Percentiles rank a stretch among this genome's conserved stretches.
Conservation (phyloP, 2,113 vertebrate genomes). For the Mirza zaza region DNA sequence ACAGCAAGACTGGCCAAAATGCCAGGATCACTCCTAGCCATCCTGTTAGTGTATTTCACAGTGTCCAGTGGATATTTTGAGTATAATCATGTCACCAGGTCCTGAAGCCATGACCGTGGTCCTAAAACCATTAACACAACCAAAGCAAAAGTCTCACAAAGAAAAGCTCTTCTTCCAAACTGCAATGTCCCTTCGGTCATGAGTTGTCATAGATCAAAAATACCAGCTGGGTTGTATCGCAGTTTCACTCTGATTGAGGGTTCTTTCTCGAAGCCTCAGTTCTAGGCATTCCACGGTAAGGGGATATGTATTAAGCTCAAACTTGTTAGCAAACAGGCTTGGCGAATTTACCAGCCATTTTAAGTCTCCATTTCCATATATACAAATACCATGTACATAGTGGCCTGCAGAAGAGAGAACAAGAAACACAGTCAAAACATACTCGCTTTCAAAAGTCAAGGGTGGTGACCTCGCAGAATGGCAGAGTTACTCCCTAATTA, state of each 20-base stretch:
- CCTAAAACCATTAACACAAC: background rate
- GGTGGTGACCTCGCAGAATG: background rate
- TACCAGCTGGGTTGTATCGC: constrained; percentile 83
- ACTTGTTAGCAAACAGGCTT: constrained; percentile 87
- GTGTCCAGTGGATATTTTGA: background rate
- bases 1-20: background rate
- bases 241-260: constrained; percentile 83
- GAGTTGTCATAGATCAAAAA: constrained; percentile 74
- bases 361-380: constrained; percentile 86
- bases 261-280: constrained; percentile 82
- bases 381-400: constrained; percentile 84
- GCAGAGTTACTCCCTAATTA: too few species aligned
- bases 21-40: background rate
- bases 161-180: background rate
- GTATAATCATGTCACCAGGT: background rate
- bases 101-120: background rate
- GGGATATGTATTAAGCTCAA: constrained; percentile 84
- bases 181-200: background rate
- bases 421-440: background rate
- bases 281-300: constrained; percentile 87
- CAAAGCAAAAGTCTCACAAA: background rate
- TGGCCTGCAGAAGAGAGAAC: constrained; percentile 77
- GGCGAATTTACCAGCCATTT: constrained; percentile 82
- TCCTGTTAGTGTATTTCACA: background rate
- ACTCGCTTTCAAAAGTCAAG: background rate